Evolutionary conservation across 2,888 invertebrate species (phyloP).

Genomic region (Coremacera marginata): DNA sequence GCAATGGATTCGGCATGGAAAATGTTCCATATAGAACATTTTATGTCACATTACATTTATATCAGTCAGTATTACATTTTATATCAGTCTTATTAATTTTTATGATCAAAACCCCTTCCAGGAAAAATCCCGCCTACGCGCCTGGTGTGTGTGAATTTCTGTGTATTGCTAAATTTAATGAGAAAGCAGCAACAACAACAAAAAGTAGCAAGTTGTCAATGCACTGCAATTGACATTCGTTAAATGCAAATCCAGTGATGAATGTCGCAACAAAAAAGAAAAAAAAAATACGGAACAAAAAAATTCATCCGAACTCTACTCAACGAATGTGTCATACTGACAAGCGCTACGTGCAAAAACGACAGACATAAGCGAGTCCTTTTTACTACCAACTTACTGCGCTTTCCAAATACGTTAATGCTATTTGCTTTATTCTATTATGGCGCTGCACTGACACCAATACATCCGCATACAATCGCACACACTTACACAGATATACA

Average conservation of each 20-base stretch:
- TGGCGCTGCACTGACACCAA: conserved; percentile 13
- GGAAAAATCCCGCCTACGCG: too few species aligned
- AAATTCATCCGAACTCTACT: not conserved
- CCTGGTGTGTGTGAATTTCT: not conserved
- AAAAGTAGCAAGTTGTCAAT: conserved; percentile 2
- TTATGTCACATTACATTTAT: too few species aligned
- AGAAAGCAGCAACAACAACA: not conserved
- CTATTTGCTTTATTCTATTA: conserved; percentile 4
- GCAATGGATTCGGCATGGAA: too few species aligned
- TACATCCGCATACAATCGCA: not conserved
- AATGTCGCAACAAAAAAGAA: not conserved
- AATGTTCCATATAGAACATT: too few species aligned
- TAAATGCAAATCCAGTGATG: conserved; percentile 15
- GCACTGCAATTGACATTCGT: not conserved
- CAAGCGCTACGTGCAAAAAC: too few species aligned
- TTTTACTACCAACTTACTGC: not conserved
- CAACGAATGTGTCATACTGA: too few species aligned
- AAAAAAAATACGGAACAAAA: not conserved
- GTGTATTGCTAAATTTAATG: not conserved
- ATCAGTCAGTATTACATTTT: too few species aligned
- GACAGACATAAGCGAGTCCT: not conserved
- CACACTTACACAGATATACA: not conserved
- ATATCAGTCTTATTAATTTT: too few species aligned
- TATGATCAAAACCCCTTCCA: too few species aligned
- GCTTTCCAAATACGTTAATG: not conserved